Percentiles rank a stretch among this genome's conserved stretches.
Conservation (phyloP, 2,113 vertebrate genomes). For the Pandion haliaetus region DNA sequence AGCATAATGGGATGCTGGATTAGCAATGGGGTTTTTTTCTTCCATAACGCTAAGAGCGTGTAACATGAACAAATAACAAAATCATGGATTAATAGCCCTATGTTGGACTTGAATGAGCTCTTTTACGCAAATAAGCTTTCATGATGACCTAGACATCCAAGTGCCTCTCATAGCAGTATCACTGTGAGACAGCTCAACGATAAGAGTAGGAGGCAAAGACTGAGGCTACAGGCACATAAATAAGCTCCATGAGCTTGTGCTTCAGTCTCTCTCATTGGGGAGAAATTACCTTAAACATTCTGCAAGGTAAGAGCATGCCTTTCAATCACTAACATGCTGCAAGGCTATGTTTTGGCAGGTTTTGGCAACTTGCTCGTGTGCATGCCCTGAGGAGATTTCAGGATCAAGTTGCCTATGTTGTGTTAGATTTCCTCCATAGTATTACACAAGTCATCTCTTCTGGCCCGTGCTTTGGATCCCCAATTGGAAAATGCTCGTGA, state of each 20-base stretch:
- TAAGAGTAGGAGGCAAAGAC: neutral
- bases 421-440: neutral
- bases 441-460: neutral
- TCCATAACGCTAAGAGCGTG: neutral
- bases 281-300: neutral
- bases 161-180: neutral
- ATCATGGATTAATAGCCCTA: neutral
- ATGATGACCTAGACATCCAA: neutral
- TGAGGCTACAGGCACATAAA: neutral
- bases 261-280: neutral
- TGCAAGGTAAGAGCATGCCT: neutral
- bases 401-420: neutral
- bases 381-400: neutral
- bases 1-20: neutral
- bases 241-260: neutral
- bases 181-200: neutral
- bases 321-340: neutral
- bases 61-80: neutral
- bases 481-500: neutral
- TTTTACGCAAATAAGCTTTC: neutral
- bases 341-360: neutral
- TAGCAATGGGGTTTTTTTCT: neutral
- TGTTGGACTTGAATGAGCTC: neutral
- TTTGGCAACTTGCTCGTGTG: neutral
- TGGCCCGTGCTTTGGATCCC: neutral